phyloP scores from a whole-genome alignment of 2,113 vertebrate species.

The Lota lota region DNA sequence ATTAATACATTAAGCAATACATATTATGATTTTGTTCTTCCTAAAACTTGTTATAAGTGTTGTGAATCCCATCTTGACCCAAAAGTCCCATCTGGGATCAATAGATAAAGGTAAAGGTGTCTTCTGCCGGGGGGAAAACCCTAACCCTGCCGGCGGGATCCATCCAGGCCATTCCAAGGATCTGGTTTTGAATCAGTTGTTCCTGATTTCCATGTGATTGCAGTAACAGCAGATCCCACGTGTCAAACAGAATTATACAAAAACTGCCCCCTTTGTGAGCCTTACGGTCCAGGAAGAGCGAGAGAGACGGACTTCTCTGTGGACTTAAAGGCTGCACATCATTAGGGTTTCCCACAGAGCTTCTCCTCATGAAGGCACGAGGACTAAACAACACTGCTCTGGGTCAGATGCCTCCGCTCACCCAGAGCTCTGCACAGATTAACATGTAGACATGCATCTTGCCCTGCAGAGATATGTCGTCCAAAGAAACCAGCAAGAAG shows the following conservation, averaged over 20 bases:
- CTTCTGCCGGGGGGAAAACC: neutral
- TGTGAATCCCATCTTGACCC: too few relatives aligned
- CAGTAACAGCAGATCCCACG: neutral
- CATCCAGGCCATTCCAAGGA: conserved; percentile 53
- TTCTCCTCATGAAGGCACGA: conserved; percentile 48
- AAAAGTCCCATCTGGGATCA: too few relatives aligned
- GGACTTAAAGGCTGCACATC: conserved; percentile 38
- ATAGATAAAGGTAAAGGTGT: neutral
- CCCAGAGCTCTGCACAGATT: conserved; percentile 1
- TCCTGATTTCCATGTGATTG: too few relatives aligned
- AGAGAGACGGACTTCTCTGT: conserved; percentile 32
- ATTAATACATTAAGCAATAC: too few relatives aligned
- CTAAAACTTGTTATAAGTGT: too few relatives aligned
- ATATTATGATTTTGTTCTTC: too few relatives aligned
- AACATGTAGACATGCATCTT: too few relatives aligned
- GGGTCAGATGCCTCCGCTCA: conserved; percentile 16
- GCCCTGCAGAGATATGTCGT: neutral
- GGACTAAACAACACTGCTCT: conserved; percentile 26
- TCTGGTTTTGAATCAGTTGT: conserved; percentile 49
- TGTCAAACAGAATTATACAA: conserved; percentile 12
- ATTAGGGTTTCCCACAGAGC: conserved; percentile 43
- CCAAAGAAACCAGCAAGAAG: neutral
- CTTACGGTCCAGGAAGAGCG: conserved; percentile 23
- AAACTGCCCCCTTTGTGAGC: neutral
- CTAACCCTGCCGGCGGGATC: too few relatives aligned